These are phyloP conservation scores for Rhabdomys dilectus DNA, from an alignment of 2,113 vertebrate genomes.

Conservation along the genomic window DNA sequence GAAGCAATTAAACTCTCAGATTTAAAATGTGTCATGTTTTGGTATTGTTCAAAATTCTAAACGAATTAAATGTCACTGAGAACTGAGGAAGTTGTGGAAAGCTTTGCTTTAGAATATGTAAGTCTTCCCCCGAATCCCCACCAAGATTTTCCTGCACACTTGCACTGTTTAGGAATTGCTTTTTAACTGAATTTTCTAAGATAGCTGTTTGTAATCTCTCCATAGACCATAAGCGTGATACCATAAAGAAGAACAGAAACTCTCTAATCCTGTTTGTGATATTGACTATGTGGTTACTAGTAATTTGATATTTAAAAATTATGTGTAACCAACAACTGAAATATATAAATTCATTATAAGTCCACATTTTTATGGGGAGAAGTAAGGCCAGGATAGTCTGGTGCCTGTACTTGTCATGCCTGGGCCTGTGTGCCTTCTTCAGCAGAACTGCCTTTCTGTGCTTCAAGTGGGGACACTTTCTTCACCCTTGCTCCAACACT, in stretches of 20 bases:
- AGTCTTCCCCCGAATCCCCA: background rate
- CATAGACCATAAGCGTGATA: background rate
- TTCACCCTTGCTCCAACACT: background rate
- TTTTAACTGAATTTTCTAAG: slow-evolving; percentile 48
- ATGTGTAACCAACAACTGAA: background rate
- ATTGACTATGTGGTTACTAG: background rate
- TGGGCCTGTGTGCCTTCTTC: background rate
- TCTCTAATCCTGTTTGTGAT: slow-evolving; percentile 4
- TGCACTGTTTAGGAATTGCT: background rate
- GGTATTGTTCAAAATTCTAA: slow-evolving; percentile 5
- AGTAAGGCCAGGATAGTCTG: background rate
- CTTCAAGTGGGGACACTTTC: background rate
- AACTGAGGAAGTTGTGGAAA: slow-evolving; percentile 27
- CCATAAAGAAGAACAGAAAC: background rate
- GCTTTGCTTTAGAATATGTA: background rate
- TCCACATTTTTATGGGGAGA: background rate
- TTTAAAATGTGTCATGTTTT: background rate
- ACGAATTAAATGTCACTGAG: background rate
- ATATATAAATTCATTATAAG: background rate
- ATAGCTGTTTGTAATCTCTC: background rate
- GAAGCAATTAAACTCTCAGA: background rate
- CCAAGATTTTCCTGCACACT: background rate
- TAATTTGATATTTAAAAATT: slow-evolving; percentile 23
- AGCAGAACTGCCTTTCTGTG: background rate
- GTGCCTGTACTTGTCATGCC: background rate